phyloP scores from a whole-genome alignment of 2,113 vertebrate genomes.

The Salminus brasiliensis region DNA sequence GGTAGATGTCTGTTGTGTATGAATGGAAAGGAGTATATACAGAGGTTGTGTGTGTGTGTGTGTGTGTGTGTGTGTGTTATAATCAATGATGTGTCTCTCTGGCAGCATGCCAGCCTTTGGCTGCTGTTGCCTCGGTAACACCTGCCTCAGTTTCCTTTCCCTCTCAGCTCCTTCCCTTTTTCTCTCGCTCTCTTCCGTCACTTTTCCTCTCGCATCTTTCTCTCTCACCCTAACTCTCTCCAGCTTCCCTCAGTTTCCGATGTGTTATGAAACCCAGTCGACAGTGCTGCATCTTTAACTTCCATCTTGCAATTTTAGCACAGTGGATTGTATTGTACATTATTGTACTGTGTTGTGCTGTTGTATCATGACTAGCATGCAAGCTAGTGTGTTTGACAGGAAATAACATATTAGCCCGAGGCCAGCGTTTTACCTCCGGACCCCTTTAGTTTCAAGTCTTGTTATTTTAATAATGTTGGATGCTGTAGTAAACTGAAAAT shows the following conservation, averaged over 20 bases:
- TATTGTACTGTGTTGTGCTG: no score
- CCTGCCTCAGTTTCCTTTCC: slow-evolving; percentile 35
- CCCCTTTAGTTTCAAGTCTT: no score
- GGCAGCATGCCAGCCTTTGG: slow-evolving; percentile 42
- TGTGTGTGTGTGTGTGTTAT: slow-evolving; percentile 40
- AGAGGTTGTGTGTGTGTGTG: slow-evolving; percentile 42
- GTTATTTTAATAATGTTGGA: no score
- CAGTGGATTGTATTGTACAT: no score
- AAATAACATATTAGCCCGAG: no score
- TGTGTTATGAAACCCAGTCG: not conserved
- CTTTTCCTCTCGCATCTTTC: not conserved
- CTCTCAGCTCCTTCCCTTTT: slow-evolving; percentile 20
- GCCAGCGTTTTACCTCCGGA: no score
- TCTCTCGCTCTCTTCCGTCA: not conserved
- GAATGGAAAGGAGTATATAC: no score
- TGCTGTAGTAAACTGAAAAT: no score
- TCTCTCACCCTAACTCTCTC: not conserved
- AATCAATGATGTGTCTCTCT: slow-evolving; percentile 32
- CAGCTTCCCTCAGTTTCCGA: not conserved
- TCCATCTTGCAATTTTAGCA: not conserved
- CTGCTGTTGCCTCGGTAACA: slow-evolving; percentile 52
- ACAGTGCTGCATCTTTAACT: not conserved
- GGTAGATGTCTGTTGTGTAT: not conserved
- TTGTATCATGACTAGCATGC: no score
- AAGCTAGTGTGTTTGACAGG: no score